Percentiles rank a stretch among this genome's conserved stretches.
Evolutionary conservation across 2,797 vertebrate genomes (phyloP).

Genomic region (Spea hammondii): DNA sequence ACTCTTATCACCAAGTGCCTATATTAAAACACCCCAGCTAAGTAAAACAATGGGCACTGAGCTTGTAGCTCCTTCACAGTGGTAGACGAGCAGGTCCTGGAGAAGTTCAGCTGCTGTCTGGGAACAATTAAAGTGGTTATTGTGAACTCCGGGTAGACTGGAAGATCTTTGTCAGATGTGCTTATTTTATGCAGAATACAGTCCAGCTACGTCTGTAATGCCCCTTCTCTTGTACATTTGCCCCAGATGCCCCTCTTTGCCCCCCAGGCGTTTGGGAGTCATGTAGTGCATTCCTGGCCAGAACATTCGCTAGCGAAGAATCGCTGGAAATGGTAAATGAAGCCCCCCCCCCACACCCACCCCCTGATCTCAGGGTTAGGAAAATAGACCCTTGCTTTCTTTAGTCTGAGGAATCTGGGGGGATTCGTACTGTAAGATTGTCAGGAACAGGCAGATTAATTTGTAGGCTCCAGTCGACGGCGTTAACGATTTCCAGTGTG

Average conservation of each 20-base stretch:
- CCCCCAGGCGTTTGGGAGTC: slow-evolving; percentile 2
- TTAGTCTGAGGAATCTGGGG: slow-evolving; percentile 39
- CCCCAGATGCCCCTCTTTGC: too few species aligned
- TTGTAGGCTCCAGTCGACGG: neutral
- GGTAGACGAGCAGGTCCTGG: neutral
- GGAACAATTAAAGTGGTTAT: slow-evolving; percentile 22
- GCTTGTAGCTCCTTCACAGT: too few species aligned
- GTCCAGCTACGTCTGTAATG: neutral
- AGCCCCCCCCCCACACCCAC: neutral
- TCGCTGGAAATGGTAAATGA: slow-evolving; percentile 38
- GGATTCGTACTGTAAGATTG: slow-evolving; percentile 1
- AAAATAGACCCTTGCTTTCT: slow-evolving; percentile 24
- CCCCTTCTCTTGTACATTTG: neutral
- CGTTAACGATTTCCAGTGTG: slow-evolving; percentile 10
- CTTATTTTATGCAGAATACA: neutral
- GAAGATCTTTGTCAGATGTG: slow-evolving; percentile 18
- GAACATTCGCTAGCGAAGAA: neutral
- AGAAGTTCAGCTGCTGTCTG: neutral
- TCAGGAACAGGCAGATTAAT: neutral
- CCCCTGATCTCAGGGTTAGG: slow-evolving; percentile 32
- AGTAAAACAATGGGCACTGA: neutral
- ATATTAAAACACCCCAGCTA: neutral
- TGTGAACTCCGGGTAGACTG: neutral
- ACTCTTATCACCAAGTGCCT: neutral
- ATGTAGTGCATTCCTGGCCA: neutral